Conservation (phyloP, 2,797 vertebrate genomes). For the Zalophus californianus region DNA sequence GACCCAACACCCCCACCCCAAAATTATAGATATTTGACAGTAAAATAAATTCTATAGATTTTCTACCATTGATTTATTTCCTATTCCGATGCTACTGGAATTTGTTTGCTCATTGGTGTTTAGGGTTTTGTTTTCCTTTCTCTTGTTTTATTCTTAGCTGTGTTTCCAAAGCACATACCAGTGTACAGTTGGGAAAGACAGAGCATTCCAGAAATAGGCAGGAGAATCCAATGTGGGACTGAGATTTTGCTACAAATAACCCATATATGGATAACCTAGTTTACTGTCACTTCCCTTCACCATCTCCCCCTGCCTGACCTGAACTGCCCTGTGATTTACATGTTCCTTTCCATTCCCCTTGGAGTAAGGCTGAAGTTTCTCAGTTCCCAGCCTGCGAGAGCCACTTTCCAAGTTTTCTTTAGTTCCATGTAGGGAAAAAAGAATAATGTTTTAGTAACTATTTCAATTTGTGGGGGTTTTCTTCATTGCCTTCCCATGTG, state of each 20-base stretch:
- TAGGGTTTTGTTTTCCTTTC: constrained; percentile 4
- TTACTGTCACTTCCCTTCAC: background rate
- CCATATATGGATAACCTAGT: constrained; percentile 68
- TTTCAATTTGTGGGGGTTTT: background rate
- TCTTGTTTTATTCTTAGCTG: constrained; percentile 66
- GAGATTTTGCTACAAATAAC: constrained; percentile 54
- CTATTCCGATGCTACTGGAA: background rate
- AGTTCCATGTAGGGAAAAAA: constrained; percentile 24
- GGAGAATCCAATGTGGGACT: constrained; percentile 54
- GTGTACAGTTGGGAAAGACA: constrained; percentile 69
- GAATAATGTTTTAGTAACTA: background rate
- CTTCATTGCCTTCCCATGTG: background rate
- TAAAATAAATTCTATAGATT: background rate
- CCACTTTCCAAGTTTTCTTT: constrained; percentile 19
- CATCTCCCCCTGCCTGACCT: constrained; percentile 20
- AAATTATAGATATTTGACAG: background rate
- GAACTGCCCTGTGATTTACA: constrained; percentile 10
- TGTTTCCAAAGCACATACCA: constrained; percentile 66
- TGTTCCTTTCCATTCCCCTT: constrained; percentile 16
- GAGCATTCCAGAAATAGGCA: constrained; percentile 72
- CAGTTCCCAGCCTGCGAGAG: background rate
- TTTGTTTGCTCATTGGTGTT: background rate
- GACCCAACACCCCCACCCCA: background rate
- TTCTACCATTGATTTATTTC: background rate
- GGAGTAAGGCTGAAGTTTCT: background rate